Evolutionary conservation across 2,888 invertebrate species (phyloP).

Genomic region (Alviniconcha strummeri): DNA sequence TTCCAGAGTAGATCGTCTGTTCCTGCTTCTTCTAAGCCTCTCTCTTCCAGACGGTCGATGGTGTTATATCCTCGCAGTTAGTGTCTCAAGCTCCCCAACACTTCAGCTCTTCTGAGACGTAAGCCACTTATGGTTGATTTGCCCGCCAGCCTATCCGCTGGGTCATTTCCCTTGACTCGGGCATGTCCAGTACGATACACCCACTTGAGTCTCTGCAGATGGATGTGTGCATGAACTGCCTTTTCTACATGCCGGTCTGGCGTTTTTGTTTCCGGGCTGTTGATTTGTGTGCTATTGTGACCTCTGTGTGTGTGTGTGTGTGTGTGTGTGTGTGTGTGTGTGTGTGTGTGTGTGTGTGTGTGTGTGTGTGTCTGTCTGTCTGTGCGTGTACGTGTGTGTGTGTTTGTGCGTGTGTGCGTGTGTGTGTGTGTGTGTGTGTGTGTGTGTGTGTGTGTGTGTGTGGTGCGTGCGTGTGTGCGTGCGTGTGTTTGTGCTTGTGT

Average conservation of each 20-base stretch:
- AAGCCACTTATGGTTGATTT: too few species aligned
- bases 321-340: neutral
- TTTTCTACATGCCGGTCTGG: neutral
- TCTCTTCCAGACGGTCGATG: too few species aligned
- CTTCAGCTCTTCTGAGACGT: too few species aligned
- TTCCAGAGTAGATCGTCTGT: too few species aligned
- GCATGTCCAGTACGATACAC: too few species aligned
- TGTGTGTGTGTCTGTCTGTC: neutral
- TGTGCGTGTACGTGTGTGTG: neutral
- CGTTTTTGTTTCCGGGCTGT: neutral
- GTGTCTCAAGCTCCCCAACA: too few species aligned
- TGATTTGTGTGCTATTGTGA: neutral
- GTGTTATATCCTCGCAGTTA: too few species aligned
- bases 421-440: neutral
- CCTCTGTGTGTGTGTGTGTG: neutral
- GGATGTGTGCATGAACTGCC: too few species aligned
- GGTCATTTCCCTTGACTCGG: too few species aligned
- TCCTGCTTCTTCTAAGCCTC: too few species aligned
- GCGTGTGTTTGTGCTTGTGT: neutral
- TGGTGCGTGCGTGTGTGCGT: neutral
- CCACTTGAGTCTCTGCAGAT: too few species aligned
- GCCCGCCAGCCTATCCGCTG: too few species aligned
- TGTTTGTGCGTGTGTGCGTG: neutral
- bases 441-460: neutral
- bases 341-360: slow-evolving; percentile 1